Evolutionary conservation across 2,797 vertebrate genomes (phyloP).

Genomic region (Sebastes hubbsi): DNA sequence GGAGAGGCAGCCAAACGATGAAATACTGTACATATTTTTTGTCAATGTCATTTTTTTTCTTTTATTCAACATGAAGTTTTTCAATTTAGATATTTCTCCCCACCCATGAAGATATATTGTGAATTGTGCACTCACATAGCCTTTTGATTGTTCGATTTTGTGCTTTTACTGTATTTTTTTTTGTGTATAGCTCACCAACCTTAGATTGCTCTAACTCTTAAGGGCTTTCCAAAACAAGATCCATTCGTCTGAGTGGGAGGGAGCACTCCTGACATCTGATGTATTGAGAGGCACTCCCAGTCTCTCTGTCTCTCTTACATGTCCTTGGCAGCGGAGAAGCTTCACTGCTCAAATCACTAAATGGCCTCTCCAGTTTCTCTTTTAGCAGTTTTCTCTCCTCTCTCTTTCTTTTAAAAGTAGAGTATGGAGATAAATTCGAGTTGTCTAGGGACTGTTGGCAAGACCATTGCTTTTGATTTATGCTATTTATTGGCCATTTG

Average conservation of each 20-base stretch:
- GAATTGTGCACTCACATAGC: neutral
- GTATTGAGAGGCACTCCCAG: slow-evolving; percentile 74
- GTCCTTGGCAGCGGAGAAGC: slow-evolving; percentile 86
- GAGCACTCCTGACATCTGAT: slow-evolving; percentile 75
- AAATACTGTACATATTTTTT: neutral
- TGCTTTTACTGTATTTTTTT: slow-evolving; percentile 8
- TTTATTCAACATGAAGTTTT: neutral
- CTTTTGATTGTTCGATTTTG: slow-evolving; percentile 10
- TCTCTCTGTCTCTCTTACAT: slow-evolving; percentile 84
- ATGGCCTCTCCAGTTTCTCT: slow-evolving; percentile 79
- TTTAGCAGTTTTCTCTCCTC: slow-evolving; percentile 72
- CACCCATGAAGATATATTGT: neutral
- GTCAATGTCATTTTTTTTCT: neutral
- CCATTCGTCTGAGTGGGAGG: slow-evolving; percentile 70
- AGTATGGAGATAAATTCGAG: slow-evolving; percentile 87
- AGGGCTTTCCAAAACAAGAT: slow-evolving; percentile 68
- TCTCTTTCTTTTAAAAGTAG: slow-evolving; percentile 74
- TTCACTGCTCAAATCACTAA: slow-evolving; percentile 83
- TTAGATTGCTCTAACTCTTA: slow-evolving; percentile 57
- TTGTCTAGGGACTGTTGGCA: slow-evolving; percentile 75
- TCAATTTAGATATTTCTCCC: neutral
- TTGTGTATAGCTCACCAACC: slow-evolving; percentile 29
- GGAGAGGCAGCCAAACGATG: slow-evolving; percentile 2
- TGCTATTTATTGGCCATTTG: slow-evolving; percentile 77
- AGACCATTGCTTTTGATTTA: slow-evolving; percentile 79